Evolutionary conservation across 2,797 vertebrate species (phyloP), one percentile per base, ranked within the genome.

Genomic region (Rhinatrema bivittatum): DNA sequence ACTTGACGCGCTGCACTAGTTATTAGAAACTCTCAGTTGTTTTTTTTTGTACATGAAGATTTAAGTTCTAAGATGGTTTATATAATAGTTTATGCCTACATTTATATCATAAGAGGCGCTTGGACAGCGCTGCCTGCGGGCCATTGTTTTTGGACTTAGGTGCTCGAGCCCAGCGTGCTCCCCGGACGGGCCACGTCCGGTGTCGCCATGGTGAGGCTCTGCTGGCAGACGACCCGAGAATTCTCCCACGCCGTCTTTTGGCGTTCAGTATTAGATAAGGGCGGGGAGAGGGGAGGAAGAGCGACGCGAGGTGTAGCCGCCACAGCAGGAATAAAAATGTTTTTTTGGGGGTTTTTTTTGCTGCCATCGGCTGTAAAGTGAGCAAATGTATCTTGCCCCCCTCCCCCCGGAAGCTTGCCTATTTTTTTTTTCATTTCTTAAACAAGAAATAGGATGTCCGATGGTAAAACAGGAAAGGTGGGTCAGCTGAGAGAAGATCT

Each of bases 1-100:
- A 73, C 84, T n/a, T 88, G 87, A 90, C 74, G 69, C 82, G 88
- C 90, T 92, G 89, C 90, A 91, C 91, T 91, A 88, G 88, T 89
- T 87, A 85, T 73, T 87, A 85, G 82, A 82, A 82, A 86, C 84
- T 81, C 73, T 79, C 84, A 83, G 77, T 79, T 79, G 72, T 84
- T 83, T 86, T 86, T 84, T 83, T 86, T 86, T 85, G 78, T 86
- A 86, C 78, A 84, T 85, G 80, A 78, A 83, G 79, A 84, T 84
- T 82, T 84, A 80, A 75, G 84, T 84, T 85, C 73, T 82, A 71
- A 82, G 72, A 84, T 84, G 77, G 81, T 86, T 86, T 85, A 85
- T 86, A 86, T 81, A 81, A 86, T 86, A 85, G 81, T 79, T 83
- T 82, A 83, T 84, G 79, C 81, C 78, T 82, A 82, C 76, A 61